Conservation (phyloP, 2,888 invertebrate species). For the Taphrorychus bicolor region DNA sequence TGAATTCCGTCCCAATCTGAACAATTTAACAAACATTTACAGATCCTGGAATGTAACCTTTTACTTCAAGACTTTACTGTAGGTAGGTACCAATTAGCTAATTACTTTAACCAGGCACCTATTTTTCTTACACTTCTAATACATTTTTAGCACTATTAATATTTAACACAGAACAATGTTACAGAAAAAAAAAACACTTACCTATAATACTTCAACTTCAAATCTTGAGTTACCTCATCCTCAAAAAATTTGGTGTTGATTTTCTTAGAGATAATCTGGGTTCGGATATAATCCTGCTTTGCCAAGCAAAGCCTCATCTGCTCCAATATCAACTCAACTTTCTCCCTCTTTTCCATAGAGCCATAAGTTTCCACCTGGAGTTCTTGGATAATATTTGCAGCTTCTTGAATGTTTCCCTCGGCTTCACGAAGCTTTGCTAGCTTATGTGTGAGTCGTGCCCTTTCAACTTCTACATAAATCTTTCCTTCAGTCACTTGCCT, state of each 20-base stretch:
- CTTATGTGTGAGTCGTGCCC: conserved; percentile 93
- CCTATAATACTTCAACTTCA: conserved; percentile 68
- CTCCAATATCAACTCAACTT: conserved; percentile 95
- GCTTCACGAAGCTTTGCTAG: conserved; percentile 85
- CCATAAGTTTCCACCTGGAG: conserved; percentile 98
- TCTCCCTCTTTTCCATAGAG: conserved; percentile 97
- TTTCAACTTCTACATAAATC: conserved; percentile 99
- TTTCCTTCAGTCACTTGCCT: conserved; percentile 93
- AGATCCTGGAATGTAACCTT: too few relatives aligned
- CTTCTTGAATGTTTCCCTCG: conserved; percentile 84
- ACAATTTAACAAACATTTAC: too few relatives aligned
- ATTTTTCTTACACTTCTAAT: too few relatives aligned
- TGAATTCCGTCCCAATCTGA: too few relatives aligned
- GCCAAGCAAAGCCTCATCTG: conserved; percentile 98
- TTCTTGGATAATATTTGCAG: conserved; percentile 94
- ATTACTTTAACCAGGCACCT: too few relatives aligned
- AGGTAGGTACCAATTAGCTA: too few relatives aligned
- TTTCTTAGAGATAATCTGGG: conserved; percentile 99
- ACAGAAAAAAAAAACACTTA: background rate
- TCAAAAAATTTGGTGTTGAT: conserved; percentile 97
- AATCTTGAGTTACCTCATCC: conserved; percentile 74
- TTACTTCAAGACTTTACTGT: too few relatives aligned
- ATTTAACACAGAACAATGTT: background rate
- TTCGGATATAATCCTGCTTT: conserved; percentile 95
- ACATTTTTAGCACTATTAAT: too few relatives aligned